Evolutionary conservation across 1,140 invertebrate species (phyloP), one percentile per base, ranked within the genome.

Genomic region (Schlechtendalia chinensis): DNA sequence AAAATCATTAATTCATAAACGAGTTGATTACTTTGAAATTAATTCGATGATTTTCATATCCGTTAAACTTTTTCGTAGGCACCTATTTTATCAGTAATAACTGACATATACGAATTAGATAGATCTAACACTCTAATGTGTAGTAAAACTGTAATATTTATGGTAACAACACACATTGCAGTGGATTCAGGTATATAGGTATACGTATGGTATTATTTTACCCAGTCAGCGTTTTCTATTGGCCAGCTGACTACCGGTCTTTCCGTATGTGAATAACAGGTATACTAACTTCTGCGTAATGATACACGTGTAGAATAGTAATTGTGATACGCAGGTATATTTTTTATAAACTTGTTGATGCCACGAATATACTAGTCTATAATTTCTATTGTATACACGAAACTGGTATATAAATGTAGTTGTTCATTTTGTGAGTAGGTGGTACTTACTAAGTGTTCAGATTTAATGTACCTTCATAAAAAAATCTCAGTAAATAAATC

Each of bases 161-260:
- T 47, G n/a, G 32, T 39, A 14, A 24, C 65, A 14, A 24, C 32
- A 8, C 32, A 22, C 4, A 45, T n/a, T 17, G 16, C 0, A 61
- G 39, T 45, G 10, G 4, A 45, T 45, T 4, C 39, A n/a, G n/a
- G n/a, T n/a, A 14, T 12, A 12, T 50, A 6, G 14, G 8, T 6
- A 8, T 50, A 14, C 47, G 11, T 50, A 50, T 54, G 19, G 14
- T 69, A 69, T 69, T 27, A 45, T 77, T 56, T 39, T 39, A 47
- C 74, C 17, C 29, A 32, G 22, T 77, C 74, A 77, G 56, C 56
- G n/a, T 77, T 77, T 77, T 77, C 14, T 58, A 17, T 59, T 47
- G 32, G 32, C 32, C 11, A 12, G 5, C 22, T 17, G 19, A 45
- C 74, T 58, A 61, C 74, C 59, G 56, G 74, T 39, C 56, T 77